These are phyloP conservation scores for Pogonophryne albipinna DNA, from an alignment of 2,797 vertebrate species.

Conservation along the genomic window DNA sequence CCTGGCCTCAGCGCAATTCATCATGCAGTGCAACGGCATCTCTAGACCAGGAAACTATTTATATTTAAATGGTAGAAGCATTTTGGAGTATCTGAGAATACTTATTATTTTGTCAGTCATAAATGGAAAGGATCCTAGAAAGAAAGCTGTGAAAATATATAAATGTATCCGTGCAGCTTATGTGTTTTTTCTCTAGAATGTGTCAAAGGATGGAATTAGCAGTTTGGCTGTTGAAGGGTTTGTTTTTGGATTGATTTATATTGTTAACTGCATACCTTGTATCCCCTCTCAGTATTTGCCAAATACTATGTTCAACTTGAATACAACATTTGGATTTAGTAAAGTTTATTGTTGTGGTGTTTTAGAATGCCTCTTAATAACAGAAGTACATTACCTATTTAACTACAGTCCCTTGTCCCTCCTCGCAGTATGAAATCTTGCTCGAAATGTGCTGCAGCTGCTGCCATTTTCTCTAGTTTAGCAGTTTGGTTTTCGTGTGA, in stretches of 20 bases:
- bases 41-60: conserved; percentile 17
- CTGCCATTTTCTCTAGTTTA: not conserved
- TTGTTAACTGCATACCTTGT: not conserved
- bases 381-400: conserved; percentile 27
- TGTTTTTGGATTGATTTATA: not conserved
- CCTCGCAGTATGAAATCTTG: conserved; percentile 11
- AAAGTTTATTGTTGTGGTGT: not conserved
- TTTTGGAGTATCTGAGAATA: conserved; percentile 10
- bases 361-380: conserved; percentile 18
- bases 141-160: too few relatives aligned
- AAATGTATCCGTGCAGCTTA: not conserved
- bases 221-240: not conserved
- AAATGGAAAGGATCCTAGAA: not conserved
- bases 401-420: conserved; percentile 8
- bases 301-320: not conserved
- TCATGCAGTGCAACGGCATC: conserved; percentile 34
- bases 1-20: conserved; percentile 32
- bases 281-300: not conserved
- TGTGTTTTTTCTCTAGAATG: not conserved
- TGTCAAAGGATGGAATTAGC: not conserved
- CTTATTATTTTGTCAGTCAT: conserved; percentile 14
- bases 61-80: conserved; percentile 27
- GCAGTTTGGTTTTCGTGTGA: not conserved
- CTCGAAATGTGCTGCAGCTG: not conserved
- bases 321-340: not conserved